Evolutionary conservation across 2,888 invertebrate genomes (phyloP).

Genomic region (Ectemnius lituratus): DNA sequence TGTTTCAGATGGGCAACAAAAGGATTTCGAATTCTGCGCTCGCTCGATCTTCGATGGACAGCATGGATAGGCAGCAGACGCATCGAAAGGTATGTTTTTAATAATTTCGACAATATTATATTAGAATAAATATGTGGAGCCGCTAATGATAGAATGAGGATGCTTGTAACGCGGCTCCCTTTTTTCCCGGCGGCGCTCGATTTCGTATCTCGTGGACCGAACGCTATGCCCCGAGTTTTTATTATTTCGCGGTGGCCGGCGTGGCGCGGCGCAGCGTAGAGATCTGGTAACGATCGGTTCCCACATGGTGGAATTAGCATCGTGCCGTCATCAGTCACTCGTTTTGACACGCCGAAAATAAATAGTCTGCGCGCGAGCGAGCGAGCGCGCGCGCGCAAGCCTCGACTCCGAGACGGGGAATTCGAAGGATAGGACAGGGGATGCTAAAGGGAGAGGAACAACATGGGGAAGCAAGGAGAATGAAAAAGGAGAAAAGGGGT

Average conservation of each 20-base stretch:
- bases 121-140: too few relatives aligned
- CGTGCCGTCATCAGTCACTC: constrained; percentile 70
- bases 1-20: too few relatives aligned
- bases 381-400: constrained; percentile 21
- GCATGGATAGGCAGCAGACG: too few relatives aligned
- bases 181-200: constrained; percentile 33
- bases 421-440: constrained; percentile 9
- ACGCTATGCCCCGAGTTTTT: constrained; percentile 42
- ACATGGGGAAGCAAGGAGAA: constrained; percentile 12
- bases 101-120: too few relatives aligned
- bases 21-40: too few relatives aligned
- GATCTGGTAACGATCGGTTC: constrained; percentile 65
- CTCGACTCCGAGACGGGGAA: constrained; percentile 6
- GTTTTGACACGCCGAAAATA: constrained; percentile 68
- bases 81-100: too few relatives aligned
- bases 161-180: not conserved
- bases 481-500: constrained; percentile 39
- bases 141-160: too few relatives aligned
- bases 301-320: constrained; percentile 69
- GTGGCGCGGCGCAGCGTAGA: constrained; percentile 4
- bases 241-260: constrained; percentile 37
- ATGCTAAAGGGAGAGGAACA: constrained; percentile 1
- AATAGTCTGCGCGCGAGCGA: constrained; percentile 60
- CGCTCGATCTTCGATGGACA: too few relatives aligned
- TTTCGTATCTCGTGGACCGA: constrained; percentile 35